Evolutionary conservation across 2,888 invertebrate genomes (phyloP).

Genomic region (Eupelmus urozonus): DNA sequence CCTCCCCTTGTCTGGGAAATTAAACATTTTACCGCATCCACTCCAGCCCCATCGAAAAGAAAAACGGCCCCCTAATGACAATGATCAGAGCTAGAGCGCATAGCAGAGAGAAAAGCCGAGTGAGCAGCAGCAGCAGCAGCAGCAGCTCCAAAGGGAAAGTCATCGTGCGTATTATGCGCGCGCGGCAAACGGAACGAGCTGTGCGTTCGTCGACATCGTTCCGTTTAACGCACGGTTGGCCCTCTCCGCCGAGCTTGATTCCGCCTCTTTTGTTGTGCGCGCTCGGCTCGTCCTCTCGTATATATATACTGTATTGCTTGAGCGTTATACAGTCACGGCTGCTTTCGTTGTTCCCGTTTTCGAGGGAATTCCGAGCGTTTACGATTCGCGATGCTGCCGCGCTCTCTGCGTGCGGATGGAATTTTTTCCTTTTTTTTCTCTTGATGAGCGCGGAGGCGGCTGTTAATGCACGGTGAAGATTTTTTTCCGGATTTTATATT

Average conservation of each 20-base stretch:
- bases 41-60: too few relatives aligned
- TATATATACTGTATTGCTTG: neutral
- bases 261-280: constrained; percentile 47
- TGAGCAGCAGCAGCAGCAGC: neutral
- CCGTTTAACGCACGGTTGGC: constrained; percentile 58
- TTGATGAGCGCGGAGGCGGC: too few relatives aligned
- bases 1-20: too few relatives aligned
- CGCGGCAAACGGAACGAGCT: constrained; percentile 23
- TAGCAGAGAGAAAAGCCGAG: neutral
- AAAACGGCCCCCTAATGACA: too few relatives aligned
- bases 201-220: constrained; percentile 55
- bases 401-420: too few relatives aligned
- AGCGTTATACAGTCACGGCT: neutral
- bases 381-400: neutral
- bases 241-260: constrained; percentile 45
- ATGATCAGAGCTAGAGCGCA: neutral
- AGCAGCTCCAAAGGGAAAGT: constrained; percentile 48
- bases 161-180: constrained; percentile 5
- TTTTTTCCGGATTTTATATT: too few relatives aligned
- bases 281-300: neutral
- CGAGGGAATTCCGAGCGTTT: neutral
- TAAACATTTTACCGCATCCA: too few relatives aligned
- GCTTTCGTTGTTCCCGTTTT: neutral
- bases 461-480: too few relatives aligned
- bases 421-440: too few relatives aligned